Percentiles rank a stretch among this genome's conserved stretches.
phyloP scores from a whole-genome alignment of 2,113 vertebrate species.

The Pampusana beccarii region DNA sequence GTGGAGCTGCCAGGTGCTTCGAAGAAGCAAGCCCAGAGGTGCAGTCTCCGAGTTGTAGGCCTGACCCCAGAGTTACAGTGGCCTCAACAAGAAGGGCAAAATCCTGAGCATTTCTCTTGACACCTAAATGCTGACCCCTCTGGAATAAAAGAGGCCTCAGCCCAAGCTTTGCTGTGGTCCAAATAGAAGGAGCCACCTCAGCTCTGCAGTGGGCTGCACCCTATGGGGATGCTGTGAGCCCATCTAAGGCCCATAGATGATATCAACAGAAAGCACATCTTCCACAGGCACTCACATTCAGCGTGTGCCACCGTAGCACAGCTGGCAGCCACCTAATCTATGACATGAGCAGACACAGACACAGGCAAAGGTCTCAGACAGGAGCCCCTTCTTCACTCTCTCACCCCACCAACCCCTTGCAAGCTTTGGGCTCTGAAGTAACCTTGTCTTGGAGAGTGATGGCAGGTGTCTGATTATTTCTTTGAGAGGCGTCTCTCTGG shows the following conservation, averaged over 20 bases:
- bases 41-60: background rate
- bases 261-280: background rate
- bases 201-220: background rate
- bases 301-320: accelerated
- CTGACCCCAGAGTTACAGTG: background rate
- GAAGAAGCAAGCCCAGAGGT: background rate
- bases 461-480: slow-evolving; percentile 19
- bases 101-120: background rate
- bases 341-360: background rate
- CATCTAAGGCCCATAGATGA: background rate
- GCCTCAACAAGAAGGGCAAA: background rate
- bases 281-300: background rate
- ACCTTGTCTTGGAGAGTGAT: background rate
- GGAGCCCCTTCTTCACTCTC: background rate
- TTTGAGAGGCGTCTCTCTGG: slow-evolving; percentile 4
- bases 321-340: background rate
- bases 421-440: background rate
- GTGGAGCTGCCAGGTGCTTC: background rate
- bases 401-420: background rate
- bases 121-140: background rate
- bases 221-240: background rate
- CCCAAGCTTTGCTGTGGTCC: background rate
- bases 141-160: background rate
- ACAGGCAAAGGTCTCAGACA: background rate
- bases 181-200: background rate